A percentile compares a stretch with the other conserved stretches of the same genome.
These are phyloP conservation scores for Timema podura DNA, from an alignment of 2,888 invertebrate genomes.

Conservation along the genomic window DNA sequence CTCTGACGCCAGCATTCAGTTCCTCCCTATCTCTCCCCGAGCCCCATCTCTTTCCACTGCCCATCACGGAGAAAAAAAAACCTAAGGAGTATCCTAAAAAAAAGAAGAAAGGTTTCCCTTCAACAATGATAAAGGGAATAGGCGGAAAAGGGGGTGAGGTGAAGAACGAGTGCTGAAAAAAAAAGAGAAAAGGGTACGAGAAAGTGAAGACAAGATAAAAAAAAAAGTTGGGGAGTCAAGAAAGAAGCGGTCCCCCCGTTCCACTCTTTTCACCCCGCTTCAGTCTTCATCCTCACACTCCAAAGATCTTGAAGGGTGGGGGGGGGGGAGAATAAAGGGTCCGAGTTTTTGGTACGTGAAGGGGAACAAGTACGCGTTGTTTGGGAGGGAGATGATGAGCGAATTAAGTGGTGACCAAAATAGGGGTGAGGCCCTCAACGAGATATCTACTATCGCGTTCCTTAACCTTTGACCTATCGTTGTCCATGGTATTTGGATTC, in stretches of 20 bases:
- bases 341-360: too few species aligned
- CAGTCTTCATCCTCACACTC: too few species aligned
- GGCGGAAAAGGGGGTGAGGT: constrained; percentile 1
- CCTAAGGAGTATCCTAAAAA: constrained; percentile 1
- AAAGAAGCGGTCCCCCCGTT: background rate
- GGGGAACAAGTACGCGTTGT: too few species aligned
- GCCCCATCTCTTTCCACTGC: constrained; percentile 4
- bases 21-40: background rate
- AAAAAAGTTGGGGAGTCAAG: constrained; percentile 12
- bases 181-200: constrained; percentile 9
- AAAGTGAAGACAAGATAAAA: constrained; percentile 17
- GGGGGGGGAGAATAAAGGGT: too few species aligned
- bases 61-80: constrained; percentile 13
- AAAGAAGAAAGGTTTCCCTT: constrained; percentile 9
- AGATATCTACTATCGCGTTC: too few species aligned
- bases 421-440: too few species aligned
- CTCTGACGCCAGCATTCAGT: background rate
- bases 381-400: too few species aligned
- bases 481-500: too few species aligned
- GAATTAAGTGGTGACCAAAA: too few species aligned
- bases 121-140: constrained; percentile 13
- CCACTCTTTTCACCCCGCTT: too few species aligned
- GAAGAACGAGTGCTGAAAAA: background rate
- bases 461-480: too few species aligned
- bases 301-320: too few species aligned